These are phyloP conservation scores for Callinectes sapidus DNA, from an alignment of 2,888 invertebrate genomes.

Conservation along the genomic window DNA sequence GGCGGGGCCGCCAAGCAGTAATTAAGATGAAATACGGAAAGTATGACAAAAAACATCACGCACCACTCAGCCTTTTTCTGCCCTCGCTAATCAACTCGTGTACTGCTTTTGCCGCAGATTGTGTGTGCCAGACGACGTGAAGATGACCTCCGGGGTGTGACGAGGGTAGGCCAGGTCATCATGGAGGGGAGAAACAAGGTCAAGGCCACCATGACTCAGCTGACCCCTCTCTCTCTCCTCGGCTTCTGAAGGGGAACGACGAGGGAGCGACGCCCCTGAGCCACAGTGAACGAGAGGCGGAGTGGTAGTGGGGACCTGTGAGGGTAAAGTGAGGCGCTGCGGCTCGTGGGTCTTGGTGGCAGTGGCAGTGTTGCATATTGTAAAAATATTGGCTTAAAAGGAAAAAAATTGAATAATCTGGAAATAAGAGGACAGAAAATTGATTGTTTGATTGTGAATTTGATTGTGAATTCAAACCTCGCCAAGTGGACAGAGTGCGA, in stretches of 20 bases:
- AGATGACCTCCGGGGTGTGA: slow-evolving; percentile 7
- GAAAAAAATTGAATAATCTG: not conserved
- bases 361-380: not conserved
- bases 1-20: not conserved
- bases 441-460: slow-evolving; percentile 23
- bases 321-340: not conserved
- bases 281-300: not conserved
- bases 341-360: not conserved
- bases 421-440: slow-evolving; percentile 12
- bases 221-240: not conserved
- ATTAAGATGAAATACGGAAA: slow-evolving; percentile 27
- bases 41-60: not conserved
- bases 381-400: not conserved
- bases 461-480: slow-evolving; percentile 21
- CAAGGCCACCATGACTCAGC: slow-evolving; percentile 29
- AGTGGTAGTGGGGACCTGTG: not conserved
- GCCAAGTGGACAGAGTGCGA: not conserved
- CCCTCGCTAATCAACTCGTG: not conserved
- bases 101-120: slow-evolving; percentile 11
- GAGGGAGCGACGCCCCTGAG: not conserved
- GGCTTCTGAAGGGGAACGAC: slow-evolving; percentile 2
- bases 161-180: slow-evolving; percentile 12
- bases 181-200: not conserved
- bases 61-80: not conserved
- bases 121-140: slow-evolving; percentile 4